Evolutionary conservation across 2,888 invertebrate genomes (phyloP).

Genomic region (Papilio protenor): DNA sequence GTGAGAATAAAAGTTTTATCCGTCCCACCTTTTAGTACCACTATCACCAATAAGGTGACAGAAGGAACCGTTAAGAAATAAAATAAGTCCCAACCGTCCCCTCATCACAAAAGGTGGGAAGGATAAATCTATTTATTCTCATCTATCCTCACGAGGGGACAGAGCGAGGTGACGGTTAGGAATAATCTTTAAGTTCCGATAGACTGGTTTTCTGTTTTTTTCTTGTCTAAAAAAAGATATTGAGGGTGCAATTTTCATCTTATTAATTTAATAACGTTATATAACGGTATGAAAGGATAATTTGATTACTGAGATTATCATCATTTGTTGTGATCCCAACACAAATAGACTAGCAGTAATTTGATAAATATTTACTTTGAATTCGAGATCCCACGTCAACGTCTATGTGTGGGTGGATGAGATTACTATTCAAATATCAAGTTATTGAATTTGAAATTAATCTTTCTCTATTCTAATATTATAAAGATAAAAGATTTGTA

Average conservation of each 20-base stretch:
- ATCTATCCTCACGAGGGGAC: too few species aligned
- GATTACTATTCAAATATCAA: background rate
- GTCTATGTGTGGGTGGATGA: background rate
- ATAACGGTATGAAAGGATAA: conserved; percentile 1
- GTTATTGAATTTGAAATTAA: background rate
- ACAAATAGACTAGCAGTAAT: conserved; percentile 1
- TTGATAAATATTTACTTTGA: conserved; percentile 8
- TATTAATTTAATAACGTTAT: background rate
- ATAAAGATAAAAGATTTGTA: too few species aligned
- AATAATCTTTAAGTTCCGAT: background rate
- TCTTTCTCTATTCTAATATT: background rate
- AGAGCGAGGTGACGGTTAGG: too few species aligned
- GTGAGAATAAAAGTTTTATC: too few species aligned
- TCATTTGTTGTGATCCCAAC: conserved; percentile 3
- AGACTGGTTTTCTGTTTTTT: background rate
- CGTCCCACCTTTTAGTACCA: too few species aligned
- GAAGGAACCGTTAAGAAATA: too few species aligned
- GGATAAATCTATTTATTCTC: too few species aligned
- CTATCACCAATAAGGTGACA: too few species aligned
- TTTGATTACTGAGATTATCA: background rate
- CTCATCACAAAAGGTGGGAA: too few species aligned
- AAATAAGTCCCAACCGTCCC: too few species aligned
- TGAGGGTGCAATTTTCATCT: background rate
- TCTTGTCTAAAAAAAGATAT: background rate
- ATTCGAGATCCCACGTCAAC: background rate